Base-by-base conservation (phyloP, 64 coral and sea anemone species). In the Catalaphyllia jardinei region DNA sequence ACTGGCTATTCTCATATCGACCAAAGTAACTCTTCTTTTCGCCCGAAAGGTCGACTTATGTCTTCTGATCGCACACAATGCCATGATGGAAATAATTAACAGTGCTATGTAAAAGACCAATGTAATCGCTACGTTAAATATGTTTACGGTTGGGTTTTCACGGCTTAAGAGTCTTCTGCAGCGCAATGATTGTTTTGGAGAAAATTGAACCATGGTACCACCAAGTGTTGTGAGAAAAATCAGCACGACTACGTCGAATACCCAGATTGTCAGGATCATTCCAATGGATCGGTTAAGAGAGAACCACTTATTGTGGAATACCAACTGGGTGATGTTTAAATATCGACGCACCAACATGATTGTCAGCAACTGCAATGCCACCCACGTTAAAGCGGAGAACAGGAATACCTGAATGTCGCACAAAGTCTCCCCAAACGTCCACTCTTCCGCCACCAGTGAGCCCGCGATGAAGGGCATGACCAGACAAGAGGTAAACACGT, bases 331-430 rank as follows among this genome's bases (percentile, higher is more conserved):
- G 16, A 62, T 29, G 18, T 62, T 28, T 62, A 63, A 63, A 62
- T 33, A 81, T 2, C 59, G 59, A 14, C 79, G 61, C 4, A 33
- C 29, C 1, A 18, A 17, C 79, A 63, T 35, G 7, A 62, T 17
- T 29, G 29, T 62, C 9, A 81, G 55, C 29, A 27, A 31, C 16
- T 62, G 17, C 20, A 81, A 19, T 10, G 28, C 24, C 18, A 81
- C 31, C 79, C 79, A 81, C 0, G 79, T 81, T 38, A 81, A 63
- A 8, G 28, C 16, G 0, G 62, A 16, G 10, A 81, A 81, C 1
- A 12, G 14, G 79, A 81, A 62, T 63, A 27, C 79, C 62, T 81
- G 79, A 8, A 81, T 81, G 79, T 81, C 79, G 29, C 79, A 81
- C 17, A 63, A 31, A 63, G 33, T 18, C 29, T 35, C 15, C 0